These are phyloP conservation scores for Physella acuta DNA, from an alignment of 1,140 invertebrate species.

Conservation along the genomic window DNA sequence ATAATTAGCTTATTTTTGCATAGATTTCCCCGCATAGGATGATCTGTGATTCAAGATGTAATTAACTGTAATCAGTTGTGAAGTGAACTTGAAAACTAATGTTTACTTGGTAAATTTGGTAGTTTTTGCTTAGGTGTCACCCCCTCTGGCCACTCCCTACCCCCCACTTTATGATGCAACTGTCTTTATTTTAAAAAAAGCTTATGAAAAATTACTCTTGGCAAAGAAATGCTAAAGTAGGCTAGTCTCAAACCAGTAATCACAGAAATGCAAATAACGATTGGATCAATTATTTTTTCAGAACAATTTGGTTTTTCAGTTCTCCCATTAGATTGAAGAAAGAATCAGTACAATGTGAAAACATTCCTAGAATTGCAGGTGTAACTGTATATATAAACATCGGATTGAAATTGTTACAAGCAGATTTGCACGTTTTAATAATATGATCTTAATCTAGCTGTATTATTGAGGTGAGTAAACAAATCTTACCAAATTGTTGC, in stretches of 20 bases:
- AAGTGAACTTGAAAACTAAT: neutral
- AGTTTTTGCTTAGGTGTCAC: neutral
- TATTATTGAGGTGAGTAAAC: neutral
- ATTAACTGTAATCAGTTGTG: neutral
- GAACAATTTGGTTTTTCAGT: too few relatives aligned
- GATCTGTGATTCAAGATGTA: neutral
- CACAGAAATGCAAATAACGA: too few relatives aligned
- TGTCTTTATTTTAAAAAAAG: neutral
- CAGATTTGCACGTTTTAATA: neutral
- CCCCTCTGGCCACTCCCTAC: neutral
- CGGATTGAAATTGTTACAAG: neutral
- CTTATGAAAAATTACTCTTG: too few relatives aligned
- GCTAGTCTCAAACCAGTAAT: too few relatives aligned
- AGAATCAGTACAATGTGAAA: neutral
- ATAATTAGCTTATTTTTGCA: too few relatives aligned
- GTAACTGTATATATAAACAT: too few relatives aligned
- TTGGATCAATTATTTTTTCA: too few relatives aligned
- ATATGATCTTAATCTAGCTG: neutral
- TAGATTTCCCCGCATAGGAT: too few relatives aligned
- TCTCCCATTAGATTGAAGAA: too few relatives aligned
- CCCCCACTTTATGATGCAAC: neutral
- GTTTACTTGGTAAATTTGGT: too few relatives aligned
- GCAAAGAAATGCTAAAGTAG: too few relatives aligned
- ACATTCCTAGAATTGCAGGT: neutral
- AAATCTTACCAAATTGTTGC: slow-evolving; percentile 23